Evolutionary conservation across 2,888 invertebrate species (phyloP).

Genomic region (Drosophila histrio): DNA sequence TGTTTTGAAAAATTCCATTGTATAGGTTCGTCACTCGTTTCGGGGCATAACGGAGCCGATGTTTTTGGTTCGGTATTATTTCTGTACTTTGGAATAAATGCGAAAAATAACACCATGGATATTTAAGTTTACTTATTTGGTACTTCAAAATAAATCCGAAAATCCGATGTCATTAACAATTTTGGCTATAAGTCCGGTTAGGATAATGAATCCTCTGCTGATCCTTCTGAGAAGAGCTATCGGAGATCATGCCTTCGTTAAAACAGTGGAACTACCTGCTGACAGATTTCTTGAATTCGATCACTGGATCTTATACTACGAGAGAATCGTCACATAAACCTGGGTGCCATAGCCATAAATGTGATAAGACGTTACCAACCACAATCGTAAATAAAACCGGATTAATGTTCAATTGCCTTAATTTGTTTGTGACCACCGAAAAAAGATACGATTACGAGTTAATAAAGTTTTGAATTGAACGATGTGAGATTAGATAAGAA

Average conservation of each 20-base stretch:
- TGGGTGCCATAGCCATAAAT: slow-evolving; percentile 84
- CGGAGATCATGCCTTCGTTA: slow-evolving; percentile 37
- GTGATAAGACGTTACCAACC: slow-evolving; percentile 55
- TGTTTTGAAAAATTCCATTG: too few species aligned
- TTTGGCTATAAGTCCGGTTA: background rate
- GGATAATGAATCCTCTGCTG: background rate
- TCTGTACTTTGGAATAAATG: too few species aligned
- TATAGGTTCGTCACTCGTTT: too few species aligned
- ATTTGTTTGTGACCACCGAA: slow-evolving; percentile 13
- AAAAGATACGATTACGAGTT: slow-evolving; percentile 1
- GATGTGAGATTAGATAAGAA: slow-evolving; percentile 45
- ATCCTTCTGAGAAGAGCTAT: background rate
- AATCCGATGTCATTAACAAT: too few species aligned
- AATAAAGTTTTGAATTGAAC: slow-evolving; percentile 25
- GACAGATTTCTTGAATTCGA: slow-evolving; percentile 85
- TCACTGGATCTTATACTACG: slow-evolving; percentile 78
- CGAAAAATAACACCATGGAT: background rate
- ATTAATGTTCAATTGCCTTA: slow-evolving; percentile 22
- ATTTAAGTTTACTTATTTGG: background rate
- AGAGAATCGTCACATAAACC: slow-evolving; percentile 85
- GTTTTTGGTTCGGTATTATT: too few species aligned
- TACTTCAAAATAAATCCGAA: background rate
- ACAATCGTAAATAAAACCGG: slow-evolving; percentile 42
- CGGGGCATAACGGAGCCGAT: too few species aligned
- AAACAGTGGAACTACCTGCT: slow-evolving; percentile 87